Conservation (phyloP, 1,140 invertebrate species). For the Archegozetes longisetosus region DNA sequence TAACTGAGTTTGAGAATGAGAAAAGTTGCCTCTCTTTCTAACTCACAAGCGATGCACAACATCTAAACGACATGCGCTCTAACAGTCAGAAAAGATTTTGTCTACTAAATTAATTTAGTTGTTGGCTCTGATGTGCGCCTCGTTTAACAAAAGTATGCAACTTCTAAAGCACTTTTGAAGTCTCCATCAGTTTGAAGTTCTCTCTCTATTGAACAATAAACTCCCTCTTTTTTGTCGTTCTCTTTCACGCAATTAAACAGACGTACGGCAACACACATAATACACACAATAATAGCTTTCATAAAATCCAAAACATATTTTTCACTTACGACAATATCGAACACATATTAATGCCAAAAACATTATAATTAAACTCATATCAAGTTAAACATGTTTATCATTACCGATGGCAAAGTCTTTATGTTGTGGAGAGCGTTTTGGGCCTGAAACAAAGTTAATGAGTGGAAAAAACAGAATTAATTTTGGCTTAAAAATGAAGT, state of each 20-base stretch:
- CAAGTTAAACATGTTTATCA: neutral
- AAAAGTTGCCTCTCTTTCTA: too few relatives aligned
- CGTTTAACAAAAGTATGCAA: too few relatives aligned
- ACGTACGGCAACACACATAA: neutral
- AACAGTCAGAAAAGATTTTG: too few relatives aligned
- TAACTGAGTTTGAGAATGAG: too few relatives aligned
- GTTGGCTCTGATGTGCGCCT: too few relatives aligned
- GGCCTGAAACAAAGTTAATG: conserved; percentile 37
- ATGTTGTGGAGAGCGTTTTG: conserved; percentile 98
- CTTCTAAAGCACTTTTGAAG: too few relatives aligned
- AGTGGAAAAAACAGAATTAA: too few relatives aligned
- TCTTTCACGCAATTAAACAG: neutral
- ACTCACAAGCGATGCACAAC: too few relatives aligned
- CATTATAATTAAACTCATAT: neutral
- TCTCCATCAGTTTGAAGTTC: too few relatives aligned
- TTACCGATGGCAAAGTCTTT: conserved; percentile 87
- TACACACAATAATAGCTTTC: neutral
- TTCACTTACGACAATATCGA: neutral
- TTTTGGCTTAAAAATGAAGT: too few relatives aligned
- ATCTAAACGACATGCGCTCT: too few relatives aligned
- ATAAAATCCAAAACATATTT: neutral
- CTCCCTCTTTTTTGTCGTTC: neutral
- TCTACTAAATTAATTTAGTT: too few relatives aligned
- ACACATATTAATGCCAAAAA: neutral
- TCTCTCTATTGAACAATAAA: neutral